phyloP scores from a whole-genome alignment of 1,140 invertebrate species.

The Macrosteles quadrilineatus region DNA sequence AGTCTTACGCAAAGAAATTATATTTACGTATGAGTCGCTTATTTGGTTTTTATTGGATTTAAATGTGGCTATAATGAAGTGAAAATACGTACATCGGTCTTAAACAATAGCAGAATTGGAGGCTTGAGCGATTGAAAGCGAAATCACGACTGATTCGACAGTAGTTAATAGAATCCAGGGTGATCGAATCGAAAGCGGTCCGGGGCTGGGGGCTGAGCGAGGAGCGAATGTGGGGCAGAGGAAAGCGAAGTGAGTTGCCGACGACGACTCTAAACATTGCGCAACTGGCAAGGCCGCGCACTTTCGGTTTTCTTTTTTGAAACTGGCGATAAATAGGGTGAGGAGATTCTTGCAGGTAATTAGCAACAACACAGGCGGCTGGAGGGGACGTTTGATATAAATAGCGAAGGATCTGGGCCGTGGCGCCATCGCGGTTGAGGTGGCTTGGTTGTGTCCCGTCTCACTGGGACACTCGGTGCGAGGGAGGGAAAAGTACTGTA shows the following conservation, averaged over 20 bases:
- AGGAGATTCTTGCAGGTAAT: conserved; percentile 7
- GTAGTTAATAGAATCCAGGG: conserved; percentile 3
- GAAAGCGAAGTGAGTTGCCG: not conserved
- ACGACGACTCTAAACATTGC: no score
- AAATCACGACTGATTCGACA: not conserved
- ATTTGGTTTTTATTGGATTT: no score
- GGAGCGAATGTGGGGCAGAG: conserved; percentile 13
- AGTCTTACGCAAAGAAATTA: no score
- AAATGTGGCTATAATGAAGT: no score
- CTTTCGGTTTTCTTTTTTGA: conserved; percentile 19
- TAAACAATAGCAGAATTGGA: no score
- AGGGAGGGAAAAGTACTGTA: no score
- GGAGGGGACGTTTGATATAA: conserved; percentile 17
- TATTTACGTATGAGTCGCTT: no score
- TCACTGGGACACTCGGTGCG: no score
- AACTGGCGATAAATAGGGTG: not conserved
- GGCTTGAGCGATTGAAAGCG: not conserved
- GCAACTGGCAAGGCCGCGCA: conserved; percentile 6
- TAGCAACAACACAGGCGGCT: conserved; percentile 12
- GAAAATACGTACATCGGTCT: no score
- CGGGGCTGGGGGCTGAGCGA: not conserved
- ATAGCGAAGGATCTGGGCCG: conserved; percentile 5
- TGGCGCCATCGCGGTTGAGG: conserved; percentile 7
- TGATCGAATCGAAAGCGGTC: conserved; percentile 9
- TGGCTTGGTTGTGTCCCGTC: not conserved